Conservation (phyloP, 1,140 invertebrate genomes). For the Drosophila pachea region DNA sequence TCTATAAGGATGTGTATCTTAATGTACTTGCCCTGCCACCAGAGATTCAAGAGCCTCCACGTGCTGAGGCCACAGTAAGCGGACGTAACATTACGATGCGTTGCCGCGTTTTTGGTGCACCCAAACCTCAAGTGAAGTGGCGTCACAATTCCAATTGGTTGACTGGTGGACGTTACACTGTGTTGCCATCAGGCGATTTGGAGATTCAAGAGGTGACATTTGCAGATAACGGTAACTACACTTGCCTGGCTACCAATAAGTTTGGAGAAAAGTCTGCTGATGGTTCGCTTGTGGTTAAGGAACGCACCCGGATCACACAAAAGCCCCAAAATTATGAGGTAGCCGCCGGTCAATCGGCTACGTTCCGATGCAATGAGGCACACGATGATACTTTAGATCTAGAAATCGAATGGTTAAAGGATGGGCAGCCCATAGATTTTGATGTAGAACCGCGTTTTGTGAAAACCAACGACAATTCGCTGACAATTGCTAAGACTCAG, state of each 20-base stretch:
- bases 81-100: constrained; percentile 89
- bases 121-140: constrained; percentile 97
- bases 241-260: constrained; percentile 95
- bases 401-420: constrained; percentile 92
- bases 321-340: constrained; percentile 94
- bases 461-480: constrained; percentile 91
- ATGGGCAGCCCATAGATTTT: constrained; percentile 92
- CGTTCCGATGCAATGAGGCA: constrained; percentile 95
- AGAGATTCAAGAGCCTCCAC: constrained; percentile 91
- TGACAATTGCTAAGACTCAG: constrained; percentile 95
- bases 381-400: constrained; percentile 89
- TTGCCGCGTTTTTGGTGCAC: constrained; percentile 97
- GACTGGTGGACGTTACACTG: constrained; percentile 87
- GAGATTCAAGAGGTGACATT: constrained; percentile 90
- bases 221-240: constrained; percentile 92
- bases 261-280: constrained; percentile 89
- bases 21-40: constrained; percentile 96
- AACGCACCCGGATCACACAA: constrained; percentile 90
- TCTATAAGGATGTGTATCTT: constrained; percentile 98
- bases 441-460: constrained; percentile 90
- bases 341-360: constrained; percentile 91
- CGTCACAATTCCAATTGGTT: constrained; percentile 86
- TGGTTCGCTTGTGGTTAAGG: constrained; percentile 90
- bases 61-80: constrained; percentile 89
- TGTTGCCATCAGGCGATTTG: constrained; percentile 88